Base-by-base conservation (phyloP, 2,888 invertebrate species). In the Andrena bicolor region DNA sequence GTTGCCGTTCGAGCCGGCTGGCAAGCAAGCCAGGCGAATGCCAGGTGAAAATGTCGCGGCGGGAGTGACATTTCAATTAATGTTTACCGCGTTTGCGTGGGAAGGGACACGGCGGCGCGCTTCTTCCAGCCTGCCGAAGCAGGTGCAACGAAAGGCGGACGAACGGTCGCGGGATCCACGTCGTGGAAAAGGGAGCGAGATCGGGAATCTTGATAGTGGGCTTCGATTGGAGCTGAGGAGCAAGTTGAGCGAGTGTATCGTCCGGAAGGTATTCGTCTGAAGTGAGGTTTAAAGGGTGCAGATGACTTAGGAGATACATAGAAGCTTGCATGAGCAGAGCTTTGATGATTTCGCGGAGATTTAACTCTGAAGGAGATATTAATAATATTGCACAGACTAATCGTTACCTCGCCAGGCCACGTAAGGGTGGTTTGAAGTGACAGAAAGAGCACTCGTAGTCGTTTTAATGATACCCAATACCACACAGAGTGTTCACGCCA, bases 61-160 rank as follows among this genome's bases (percentile, higher is more conserved):
- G 73, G 88, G 88, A 92, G 88, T 91, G 92, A 92, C 92, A 92
- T 92, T 92, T 92, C 92, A 92, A 92, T 92, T 92, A 92, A 92
- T 91, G 92, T 91, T 83, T 90, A 88, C 86, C 86, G 86, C 87
- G 76, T 83, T 87, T 84, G 90, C 92, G 92, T 92, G 92, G 91
- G 92, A 92, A 92, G 90, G 61, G 71, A 84, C 79, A 73, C 60
- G 81, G 35, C 61, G 71, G 28, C 41, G 56, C 48, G 70, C 65
- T 20, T 85, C 61, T 56, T 61, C 30, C 13, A 16, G n/a, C 48
- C 60, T 35, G 71, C 32, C 30, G 75, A 48, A 60, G 77, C 86
- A 86, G 83, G 85, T 83, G 85, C 65, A 78, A 61, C 20, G 77
- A 76, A 78, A 66, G 63, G 61, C 63, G 56, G 68, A 60, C 58